phyloP scores from a whole-genome alignment of 1,140 invertebrate species.

The Drosophila tani region DNA sequence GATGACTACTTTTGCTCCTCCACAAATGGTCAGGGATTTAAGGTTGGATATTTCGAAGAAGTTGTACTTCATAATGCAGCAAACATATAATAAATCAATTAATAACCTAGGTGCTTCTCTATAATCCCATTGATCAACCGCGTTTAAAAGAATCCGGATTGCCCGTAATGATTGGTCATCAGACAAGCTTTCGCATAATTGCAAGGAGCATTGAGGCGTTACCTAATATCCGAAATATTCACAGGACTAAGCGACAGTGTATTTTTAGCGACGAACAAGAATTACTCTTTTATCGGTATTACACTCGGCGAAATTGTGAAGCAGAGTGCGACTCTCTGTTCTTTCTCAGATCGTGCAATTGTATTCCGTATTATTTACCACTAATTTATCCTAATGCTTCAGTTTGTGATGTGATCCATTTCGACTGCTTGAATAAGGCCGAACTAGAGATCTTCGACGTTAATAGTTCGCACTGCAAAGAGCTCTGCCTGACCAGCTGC shows the following conservation, averaged over 20 bases:
- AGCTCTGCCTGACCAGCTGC: slow-evolving; percentile 89
- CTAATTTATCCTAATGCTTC: slow-evolving; percentile 48
- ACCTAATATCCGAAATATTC: slow-evolving; percentile 50
- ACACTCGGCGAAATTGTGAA: slow-evolving; percentile 87
- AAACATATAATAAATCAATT: neutral
- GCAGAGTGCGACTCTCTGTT: slow-evolving; percentile 90
- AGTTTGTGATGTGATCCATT: slow-evolving; percentile 57
- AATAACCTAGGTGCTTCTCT: slow-evolving; percentile 63
- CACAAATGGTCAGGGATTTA: slow-evolving; percentile 91
- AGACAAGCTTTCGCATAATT: slow-evolving; percentile 65
- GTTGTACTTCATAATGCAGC: neutral
- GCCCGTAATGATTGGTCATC: slow-evolving; percentile 64
- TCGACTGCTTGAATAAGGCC: slow-evolving; percentile 56
- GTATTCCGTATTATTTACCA: slow-evolving; percentile 90
- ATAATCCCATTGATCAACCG: slow-evolving; percentile 79
- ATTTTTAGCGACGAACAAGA: slow-evolving; percentile 73
- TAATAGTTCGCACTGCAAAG: slow-evolving; percentile 57
- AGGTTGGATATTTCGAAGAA: slow-evolving; percentile 84
- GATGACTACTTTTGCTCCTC: slow-evolving; percentile 92
- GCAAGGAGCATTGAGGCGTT: slow-evolving; percentile 62
- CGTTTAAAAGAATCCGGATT: slow-evolving; percentile 73
- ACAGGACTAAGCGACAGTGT: slow-evolving; percentile 65
- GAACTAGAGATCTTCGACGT: slow-evolving; percentile 43
- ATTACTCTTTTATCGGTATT: slow-evolving; percentile 71
- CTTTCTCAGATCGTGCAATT: slow-evolving; percentile 88